Evolutionary conservation across 2,888 invertebrate genomes (phyloP).

Genomic region (Aphidoletes aphidimyza): DNA sequence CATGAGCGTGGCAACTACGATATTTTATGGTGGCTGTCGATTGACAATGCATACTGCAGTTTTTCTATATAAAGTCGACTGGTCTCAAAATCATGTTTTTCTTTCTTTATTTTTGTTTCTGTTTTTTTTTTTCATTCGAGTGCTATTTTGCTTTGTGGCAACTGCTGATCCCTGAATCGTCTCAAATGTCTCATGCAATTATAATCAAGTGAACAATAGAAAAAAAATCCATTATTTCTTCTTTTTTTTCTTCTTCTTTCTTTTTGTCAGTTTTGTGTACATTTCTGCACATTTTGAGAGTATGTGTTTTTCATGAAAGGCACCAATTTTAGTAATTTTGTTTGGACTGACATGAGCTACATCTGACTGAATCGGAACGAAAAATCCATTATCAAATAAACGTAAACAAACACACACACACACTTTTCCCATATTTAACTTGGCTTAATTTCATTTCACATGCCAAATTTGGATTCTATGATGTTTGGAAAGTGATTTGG

Average conservation of each 20-base stretch:
- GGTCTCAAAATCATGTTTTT: too few species aligned
- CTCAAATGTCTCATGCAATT: slow-evolving; percentile 44
- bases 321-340: slow-evolving; percentile 18
- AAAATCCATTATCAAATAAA: slow-evolving; percentile 32
- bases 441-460: background rate
- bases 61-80: background rate
- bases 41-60: slow-evolving; percentile 14
- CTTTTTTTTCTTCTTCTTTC: background rate
- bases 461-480: background rate
- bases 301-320: too few species aligned
- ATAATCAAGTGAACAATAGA: slow-evolving; percentile 21
- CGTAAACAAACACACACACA: background rate
- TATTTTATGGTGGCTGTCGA: background rate
- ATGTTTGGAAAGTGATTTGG: slow-evolving; percentile 1
- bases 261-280: background rate
- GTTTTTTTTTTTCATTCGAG: background rate
- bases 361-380: background rate
- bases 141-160: background rate
- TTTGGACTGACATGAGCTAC: slow-evolving; percentile 42
- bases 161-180: background rate
- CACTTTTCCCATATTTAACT: slow-evolving; percentile 14
- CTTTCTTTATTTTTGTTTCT: background rate
- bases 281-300: too few species aligned
- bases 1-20: background rate
- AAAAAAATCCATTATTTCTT: slow-evolving; percentile 20